These are phyloP conservation scores for Tipula vernalis DNA, from an alignment of 2,888 invertebrate species.

Conservation along the genomic window DNA sequence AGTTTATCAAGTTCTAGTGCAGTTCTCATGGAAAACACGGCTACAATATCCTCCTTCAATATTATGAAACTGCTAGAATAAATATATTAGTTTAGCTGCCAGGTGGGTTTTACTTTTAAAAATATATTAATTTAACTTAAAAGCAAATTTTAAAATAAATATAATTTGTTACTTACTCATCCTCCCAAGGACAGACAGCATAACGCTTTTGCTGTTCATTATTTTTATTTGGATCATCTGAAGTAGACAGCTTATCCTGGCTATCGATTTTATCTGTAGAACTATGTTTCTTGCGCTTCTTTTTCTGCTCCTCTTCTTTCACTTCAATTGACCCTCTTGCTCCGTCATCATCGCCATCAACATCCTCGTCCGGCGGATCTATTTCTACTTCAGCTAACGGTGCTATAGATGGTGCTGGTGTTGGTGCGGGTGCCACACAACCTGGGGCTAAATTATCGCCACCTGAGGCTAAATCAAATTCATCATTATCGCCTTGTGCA, in stretches of 20 bases:
- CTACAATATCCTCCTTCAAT: no score
- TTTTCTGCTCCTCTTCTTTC: conserved; percentile 20
- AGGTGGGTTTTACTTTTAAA: no score
- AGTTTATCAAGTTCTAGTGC: no score
- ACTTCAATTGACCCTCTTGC: not conserved
- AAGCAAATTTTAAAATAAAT: not conserved
- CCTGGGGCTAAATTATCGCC: conserved; percentile 23
- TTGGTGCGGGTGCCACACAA: conserved; percentile 31
- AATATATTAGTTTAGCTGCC: no score
- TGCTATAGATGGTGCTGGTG: conserved; percentile 40
- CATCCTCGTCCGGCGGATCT: conserved; percentile 54
- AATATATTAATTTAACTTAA: no score
- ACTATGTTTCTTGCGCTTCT: not conserved
- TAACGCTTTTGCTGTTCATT: conserved; percentile 43
- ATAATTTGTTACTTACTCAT: conserved; percentile 62
- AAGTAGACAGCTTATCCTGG: conserved; percentile 13
- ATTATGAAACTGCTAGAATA: no score
- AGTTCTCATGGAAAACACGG: no score
- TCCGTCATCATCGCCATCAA: conserved; percentile 43
- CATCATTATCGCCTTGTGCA: conserved; percentile 24
- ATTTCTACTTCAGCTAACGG: conserved; percentile 58
- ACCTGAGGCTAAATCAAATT: conserved; percentile 27
- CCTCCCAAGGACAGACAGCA: conserved; percentile 90
- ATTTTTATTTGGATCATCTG: not conserved
- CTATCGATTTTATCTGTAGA: conserved; percentile 19